These are phyloP conservation scores for Diadegma fenestrale DNA, from an alignment of 2,888 invertebrate species.

Conservation along the genomic window DNA sequence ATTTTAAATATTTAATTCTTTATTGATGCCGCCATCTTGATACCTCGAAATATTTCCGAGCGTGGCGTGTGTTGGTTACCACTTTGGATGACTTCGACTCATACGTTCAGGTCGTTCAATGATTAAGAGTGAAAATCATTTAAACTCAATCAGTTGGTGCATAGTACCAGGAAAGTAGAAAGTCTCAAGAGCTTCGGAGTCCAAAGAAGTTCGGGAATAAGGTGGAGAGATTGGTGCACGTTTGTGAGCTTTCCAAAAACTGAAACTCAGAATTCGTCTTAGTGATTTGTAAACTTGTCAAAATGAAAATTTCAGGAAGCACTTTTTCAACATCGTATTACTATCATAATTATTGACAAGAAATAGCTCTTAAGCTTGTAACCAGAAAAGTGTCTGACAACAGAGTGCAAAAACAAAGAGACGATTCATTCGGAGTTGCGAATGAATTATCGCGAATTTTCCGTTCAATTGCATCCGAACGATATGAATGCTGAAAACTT, in stretches of 20 bases:
- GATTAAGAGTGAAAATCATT: slow-evolving; percentile 81
- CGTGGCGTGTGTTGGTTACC: not conserved
- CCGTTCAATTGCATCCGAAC: not conserved
- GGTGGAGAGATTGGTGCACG: slow-evolving; percentile 42
- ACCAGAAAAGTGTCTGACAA: not conserved
- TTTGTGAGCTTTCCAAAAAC: slow-evolving; percentile 11
- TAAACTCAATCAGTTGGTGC: slow-evolving; percentile 81
- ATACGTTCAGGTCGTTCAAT: slow-evolving; percentile 71
- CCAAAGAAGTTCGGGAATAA: slow-evolving; percentile 69
- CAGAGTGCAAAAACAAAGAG: not conserved
- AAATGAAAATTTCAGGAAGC: not conserved
- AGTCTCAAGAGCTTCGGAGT: slow-evolving; percentile 66
- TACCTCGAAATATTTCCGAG: not conserved
- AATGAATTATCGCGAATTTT: not conserved
- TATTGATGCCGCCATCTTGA: slow-evolving; percentile 21
- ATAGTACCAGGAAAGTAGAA: slow-evolving; percentile 78
- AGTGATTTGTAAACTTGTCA: not conserved
- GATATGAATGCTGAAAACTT: slow-evolving; percentile 29
- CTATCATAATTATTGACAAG: not conserved
- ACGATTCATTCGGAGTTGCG: not conserved
- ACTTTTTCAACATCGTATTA: not conserved
- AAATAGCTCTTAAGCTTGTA: not conserved
- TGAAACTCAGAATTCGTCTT: not conserved
- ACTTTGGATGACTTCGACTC: slow-evolving; percentile 60
- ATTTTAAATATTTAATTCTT: slow-evolving; percentile 6